Evolutionary conservation across 2,888 invertebrate species (phyloP).

Genomic region (Ditula angustiorana): DNA sequence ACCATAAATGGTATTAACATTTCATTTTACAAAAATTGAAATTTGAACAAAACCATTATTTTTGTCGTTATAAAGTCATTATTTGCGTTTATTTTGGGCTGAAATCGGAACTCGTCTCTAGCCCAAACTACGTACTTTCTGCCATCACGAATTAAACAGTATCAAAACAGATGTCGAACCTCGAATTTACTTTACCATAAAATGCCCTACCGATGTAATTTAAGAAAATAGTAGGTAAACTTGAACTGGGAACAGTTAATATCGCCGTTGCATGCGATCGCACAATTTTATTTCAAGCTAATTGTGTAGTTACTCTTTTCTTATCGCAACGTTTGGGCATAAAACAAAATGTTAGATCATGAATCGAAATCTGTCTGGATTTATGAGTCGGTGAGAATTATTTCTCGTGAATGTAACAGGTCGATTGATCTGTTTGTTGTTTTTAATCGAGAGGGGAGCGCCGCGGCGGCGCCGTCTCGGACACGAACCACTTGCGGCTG

Average conservation of each 20-base stretch:
- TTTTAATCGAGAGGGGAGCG: slow-evolving; percentile 76
- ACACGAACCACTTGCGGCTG: slow-evolving; percentile 76
- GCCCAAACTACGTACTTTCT: slow-evolving; percentile 15
- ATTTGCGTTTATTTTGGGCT: neutral
- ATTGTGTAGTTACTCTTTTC: slow-evolving; percentile 75
- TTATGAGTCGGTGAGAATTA: slow-evolving; percentile 58
- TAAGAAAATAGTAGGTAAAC: slow-evolving; percentile 73
- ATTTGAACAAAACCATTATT: neutral
- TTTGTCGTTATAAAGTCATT: neutral
- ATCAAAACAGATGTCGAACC: slow-evolving; percentile 50
- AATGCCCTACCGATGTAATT: slow-evolving; percentile 64
- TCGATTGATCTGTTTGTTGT: slow-evolving; percentile 84
- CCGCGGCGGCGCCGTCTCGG: slow-evolving; percentile 77
- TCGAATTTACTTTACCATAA: slow-evolving; percentile 62
- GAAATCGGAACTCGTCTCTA: neutral
- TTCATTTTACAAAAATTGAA: neutral
- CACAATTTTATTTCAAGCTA: slow-evolving; percentile 81
- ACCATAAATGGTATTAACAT: slow-evolving; percentile 3
- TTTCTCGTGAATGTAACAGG: slow-evolving; percentile 67
- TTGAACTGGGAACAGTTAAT: slow-evolving; percentile 78
- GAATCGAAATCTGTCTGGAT: slow-evolving; percentile 69
- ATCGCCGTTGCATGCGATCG: slow-evolving; percentile 81
- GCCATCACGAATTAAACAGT: slow-evolving; percentile 31
- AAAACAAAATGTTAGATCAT: slow-evolving; percentile 47
- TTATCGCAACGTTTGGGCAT: slow-evolving; percentile 77